phyloP scores from a whole-genome alignment of 2,113 vertebrate genomes.

The Sprattus sprattus region DNA sequence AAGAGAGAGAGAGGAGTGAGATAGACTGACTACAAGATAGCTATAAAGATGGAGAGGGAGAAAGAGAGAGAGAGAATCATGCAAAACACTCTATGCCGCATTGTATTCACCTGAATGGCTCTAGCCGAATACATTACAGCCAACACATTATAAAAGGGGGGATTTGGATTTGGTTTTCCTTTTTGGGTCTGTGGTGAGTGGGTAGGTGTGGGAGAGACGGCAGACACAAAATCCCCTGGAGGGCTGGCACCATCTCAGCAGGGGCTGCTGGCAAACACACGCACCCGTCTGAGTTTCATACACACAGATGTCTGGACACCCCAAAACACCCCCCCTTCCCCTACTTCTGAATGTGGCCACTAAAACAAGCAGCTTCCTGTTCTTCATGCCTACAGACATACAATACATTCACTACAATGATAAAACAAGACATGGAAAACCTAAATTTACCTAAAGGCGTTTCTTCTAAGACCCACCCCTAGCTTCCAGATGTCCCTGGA shows the following conservation, averaged over 20 bases:
- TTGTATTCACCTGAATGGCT: not conserved
- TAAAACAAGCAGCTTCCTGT: too few relatives aligned
- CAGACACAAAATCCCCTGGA: not conserved
- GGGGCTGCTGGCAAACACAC: not conserved
- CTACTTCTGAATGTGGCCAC: too few relatives aligned
- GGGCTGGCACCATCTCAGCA: not conserved
- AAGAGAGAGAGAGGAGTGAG: not conserved
- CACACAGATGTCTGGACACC: constrained; percentile 28
- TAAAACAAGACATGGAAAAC: too few relatives aligned
- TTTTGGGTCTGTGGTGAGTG: not conserved
- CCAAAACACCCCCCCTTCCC: not conserved
- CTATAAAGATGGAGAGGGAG: not conserved
- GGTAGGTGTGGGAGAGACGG: not conserved
- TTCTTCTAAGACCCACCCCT: too few relatives aligned
- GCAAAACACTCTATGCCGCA: not conserved
- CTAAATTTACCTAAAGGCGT: too few relatives aligned
- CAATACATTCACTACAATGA: too few relatives aligned
- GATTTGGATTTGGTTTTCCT: not conserved
- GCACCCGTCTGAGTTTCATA: not conserved
- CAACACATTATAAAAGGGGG: not conserved
- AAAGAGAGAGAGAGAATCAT: not conserved
- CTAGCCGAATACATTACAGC: not conserved
- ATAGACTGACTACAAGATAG: too few relatives aligned
- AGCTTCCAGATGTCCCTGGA: too few relatives aligned
- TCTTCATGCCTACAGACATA: too few relatives aligned